Evolutionary conservation across 2,113 vertebrate genomes (phyloP).

Genomic region (Calyptomena viridis): DNA sequence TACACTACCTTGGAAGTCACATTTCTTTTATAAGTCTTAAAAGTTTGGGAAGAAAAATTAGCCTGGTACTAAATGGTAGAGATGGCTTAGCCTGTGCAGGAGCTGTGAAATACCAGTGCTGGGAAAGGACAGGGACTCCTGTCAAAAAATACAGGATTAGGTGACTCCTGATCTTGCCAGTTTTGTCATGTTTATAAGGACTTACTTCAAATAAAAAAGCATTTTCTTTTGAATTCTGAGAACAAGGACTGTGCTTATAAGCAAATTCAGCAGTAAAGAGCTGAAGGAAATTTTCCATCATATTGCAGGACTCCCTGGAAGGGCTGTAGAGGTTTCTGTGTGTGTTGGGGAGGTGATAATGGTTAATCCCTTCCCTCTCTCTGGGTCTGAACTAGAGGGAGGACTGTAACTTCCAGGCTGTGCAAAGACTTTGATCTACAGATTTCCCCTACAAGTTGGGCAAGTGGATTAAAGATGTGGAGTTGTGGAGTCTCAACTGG

Average conservation of each 20-base stretch:
- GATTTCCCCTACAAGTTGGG: background rate
- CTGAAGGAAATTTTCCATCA: background rate
- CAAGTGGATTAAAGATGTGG: background rate
- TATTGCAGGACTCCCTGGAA: background rate
- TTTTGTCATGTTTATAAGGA: background rate
- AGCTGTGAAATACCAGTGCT: background rate
- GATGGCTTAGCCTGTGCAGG: background rate
- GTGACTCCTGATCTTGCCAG: background rate
- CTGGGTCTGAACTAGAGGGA: background rate
- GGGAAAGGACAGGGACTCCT: background rate
- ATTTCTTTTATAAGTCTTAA: background rate
- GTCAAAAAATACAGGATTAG: background rate
- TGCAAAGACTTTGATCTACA: constrained; percentile 4
- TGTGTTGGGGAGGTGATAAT: background rate
- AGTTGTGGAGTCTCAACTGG: background rate
- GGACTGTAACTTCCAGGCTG: background rate
- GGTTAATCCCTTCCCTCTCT: background rate
- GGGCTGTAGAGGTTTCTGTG: background rate
- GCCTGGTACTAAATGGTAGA: background rate
- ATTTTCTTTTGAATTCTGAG: background rate
- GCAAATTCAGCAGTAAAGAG: background rate
- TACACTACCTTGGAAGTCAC: background rate
- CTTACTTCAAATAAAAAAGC: background rate
- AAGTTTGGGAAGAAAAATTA: background rate
- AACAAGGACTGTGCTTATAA: background rate